These are phyloP conservation scores for Aplysina aerophoba DNA, from an alignment of 37 sponge, comb jelly and placozoan genomes.

Conservation along the genomic window DNA sequence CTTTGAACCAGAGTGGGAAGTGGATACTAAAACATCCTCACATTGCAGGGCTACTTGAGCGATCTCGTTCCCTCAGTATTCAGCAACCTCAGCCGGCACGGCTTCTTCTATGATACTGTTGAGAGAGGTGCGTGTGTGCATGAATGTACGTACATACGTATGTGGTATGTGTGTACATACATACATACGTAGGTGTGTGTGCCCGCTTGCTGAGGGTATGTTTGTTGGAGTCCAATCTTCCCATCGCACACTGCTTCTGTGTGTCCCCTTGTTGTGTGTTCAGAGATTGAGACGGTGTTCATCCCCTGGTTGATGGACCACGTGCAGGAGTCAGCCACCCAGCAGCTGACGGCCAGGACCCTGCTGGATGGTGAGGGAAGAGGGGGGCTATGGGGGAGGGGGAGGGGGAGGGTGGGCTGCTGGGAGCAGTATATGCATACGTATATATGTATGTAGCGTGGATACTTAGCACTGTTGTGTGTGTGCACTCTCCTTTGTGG, in stretches of 20 bases:
- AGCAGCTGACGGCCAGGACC: constrained; percentile 70
- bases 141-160: background rate
- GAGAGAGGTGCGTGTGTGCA: constrained; percentile 71
- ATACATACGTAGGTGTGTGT: background rate
- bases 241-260: background rate
- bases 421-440: background rate
- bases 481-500: too few relatives aligned
- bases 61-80: constrained; percentile 98
- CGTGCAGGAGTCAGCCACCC: constrained; percentile 66
- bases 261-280: background rate
- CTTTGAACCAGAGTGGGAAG: background rate
- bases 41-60: constrained; percentile 83
- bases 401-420: too few relatives aligned
- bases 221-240: constrained; percentile 10
- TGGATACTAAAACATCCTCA: too few relatives aligned
- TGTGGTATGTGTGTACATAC: background rate
- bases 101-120: constrained; percentile 96
- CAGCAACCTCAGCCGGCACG: constrained; percentile 75
- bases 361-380: constrained; percentile 76
- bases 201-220: background rate
- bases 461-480: background rate
- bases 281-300: constrained; percentile 86
- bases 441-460: constrained; percentile 1
- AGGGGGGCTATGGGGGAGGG: background rate
- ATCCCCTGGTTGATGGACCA: constrained; percentile 90